Evolutionary conservation across 2,888 invertebrate species (phyloP).

Genomic region (Zhuqinia jingwanae): DNA sequence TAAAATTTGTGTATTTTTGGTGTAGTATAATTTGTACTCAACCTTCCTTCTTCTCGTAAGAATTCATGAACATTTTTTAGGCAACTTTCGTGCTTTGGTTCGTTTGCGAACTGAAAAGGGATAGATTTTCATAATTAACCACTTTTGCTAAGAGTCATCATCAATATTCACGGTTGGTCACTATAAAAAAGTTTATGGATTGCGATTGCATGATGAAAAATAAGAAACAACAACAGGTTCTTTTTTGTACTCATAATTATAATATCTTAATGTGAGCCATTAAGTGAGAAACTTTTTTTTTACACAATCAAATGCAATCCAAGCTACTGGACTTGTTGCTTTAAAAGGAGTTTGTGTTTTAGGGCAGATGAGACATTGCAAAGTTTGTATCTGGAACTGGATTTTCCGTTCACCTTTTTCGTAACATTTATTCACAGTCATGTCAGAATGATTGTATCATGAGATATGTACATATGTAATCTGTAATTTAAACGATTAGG

Average conservation of each 20-base stretch:
- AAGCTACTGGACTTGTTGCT: slow-evolving; percentile 12
- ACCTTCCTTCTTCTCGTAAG: neutral
- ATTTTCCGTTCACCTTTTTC: neutral
- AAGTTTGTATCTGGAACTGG: neutral
- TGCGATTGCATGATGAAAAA: too few species aligned
- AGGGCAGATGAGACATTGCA: neutral
- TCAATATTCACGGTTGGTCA: neutral
- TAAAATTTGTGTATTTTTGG: neutral
- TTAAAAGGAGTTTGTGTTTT: neutral
- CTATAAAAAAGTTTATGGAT: neutral
- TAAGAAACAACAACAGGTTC: slow-evolving; percentile 2
- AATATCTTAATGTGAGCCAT: neutral
- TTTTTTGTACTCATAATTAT: neutral
- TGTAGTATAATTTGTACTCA: neutral
- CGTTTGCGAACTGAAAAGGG: too few species aligned
- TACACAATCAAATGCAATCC: neutral
- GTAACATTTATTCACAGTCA: neutral
- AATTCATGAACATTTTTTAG: too few species aligned
- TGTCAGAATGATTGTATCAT: too few species aligned
- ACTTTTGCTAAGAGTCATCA: neutral
- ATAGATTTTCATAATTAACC: neutral
- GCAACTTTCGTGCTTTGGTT: too few species aligned
- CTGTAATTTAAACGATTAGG: too few species aligned
- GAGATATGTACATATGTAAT: too few species aligned
- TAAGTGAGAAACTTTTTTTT: neutral